These are phyloP conservation scores for Channa striata DNA, from an alignment of 2,797 vertebrate species.

Conservation along the genomic window DNA sequence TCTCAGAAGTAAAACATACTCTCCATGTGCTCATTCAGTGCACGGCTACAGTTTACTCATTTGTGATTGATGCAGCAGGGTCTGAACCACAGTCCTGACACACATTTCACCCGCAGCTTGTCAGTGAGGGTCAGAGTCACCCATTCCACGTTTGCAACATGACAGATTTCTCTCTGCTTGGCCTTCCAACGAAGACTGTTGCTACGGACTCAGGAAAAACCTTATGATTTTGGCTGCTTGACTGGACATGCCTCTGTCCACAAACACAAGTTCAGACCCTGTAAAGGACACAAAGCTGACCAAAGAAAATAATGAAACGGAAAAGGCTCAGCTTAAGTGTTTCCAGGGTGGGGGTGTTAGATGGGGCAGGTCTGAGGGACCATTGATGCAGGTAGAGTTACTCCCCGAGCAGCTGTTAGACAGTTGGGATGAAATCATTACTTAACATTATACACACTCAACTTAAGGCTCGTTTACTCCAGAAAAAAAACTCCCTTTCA, in stretches of 20 bases:
- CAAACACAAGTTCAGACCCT: constrained; percentile 71
- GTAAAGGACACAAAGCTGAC: constrained; percentile 62
- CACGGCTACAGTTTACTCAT: constrained; percentile 48
- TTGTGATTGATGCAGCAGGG: constrained; percentile 60
- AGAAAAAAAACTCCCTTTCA: constrained; percentile 66
- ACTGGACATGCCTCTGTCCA: constrained; percentile 60
- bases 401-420: constrained; percentile 62
- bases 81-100: constrained; percentile 49
- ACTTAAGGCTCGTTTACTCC: constrained; percentile 68
- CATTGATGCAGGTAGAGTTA: constrained; percentile 52
- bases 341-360: constrained; percentile 71
- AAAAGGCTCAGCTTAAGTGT: constrained; percentile 62
- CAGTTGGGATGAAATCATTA: constrained; percentile 76
- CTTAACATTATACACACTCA: constrained; percentile 56
- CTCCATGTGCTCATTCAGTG: constrained; percentile 55
- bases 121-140: constrained; percentile 62
- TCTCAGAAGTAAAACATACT: constrained; percentile 36
- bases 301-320: constrained; percentile 74
- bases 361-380: constrained; percentile 42
- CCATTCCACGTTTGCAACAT: constrained; percentile 47
- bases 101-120: constrained; percentile 54
- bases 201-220: constrained; percentile 56
- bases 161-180: constrained; percentile 36
- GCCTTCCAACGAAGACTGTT: constrained; percentile 30
- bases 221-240: constrained; percentile 48